Conservation (phyloP, 2,888 invertebrate species). For the Cerceris rybyensis region DNA sequence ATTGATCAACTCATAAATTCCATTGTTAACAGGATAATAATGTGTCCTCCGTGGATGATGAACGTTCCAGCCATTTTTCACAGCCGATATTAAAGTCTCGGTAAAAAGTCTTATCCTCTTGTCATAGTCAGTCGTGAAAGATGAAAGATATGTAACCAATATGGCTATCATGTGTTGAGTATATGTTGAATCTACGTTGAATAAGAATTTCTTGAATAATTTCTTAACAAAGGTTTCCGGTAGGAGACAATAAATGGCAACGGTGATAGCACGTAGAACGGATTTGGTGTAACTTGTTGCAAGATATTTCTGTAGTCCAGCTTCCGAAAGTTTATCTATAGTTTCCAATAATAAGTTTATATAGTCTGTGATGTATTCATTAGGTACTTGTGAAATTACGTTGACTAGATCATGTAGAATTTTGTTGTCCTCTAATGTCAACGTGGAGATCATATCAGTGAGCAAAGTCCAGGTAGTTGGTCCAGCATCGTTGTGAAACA, state of each 20-base stretch:
- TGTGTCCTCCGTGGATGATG: conserved; percentile 9
- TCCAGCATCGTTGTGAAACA: conserved; percentile 60
- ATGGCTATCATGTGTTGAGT: fast-evolving
- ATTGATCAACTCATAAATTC: conserved; percentile 20
- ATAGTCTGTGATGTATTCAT: conserved; percentile 61
- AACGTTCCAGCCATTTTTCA: conserved; percentile 58
- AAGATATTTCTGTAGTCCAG: fast-evolving
- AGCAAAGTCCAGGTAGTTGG: conserved; percentile 62
- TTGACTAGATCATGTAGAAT: conserved; percentile 24
- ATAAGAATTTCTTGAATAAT: conserved; percentile 65
- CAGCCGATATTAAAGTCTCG: conserved; percentile 17
- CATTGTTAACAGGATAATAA: conserved; percentile 54
- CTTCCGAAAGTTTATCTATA: conserved; percentile 41
- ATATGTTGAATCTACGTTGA: not conserved
- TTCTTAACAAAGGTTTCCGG: conserved; percentile 61
- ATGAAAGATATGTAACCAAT: not conserved
- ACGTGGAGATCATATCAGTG: conserved; percentile 40
- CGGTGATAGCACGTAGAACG: conserved; percentile 21
- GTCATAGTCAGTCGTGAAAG: conserved; percentile 36
- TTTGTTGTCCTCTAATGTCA: conserved; percentile 53
- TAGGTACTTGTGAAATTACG: conserved; percentile 8
- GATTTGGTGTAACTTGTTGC: fast-evolving
- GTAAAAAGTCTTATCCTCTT: conserved; percentile 42
- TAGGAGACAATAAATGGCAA: conserved; percentile 44
- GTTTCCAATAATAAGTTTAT: conserved; percentile 38